Evolutionary conservation across 2,113 vertebrate genomes (phyloP).

Genomic region (Vulpes vulpes): DNA sequence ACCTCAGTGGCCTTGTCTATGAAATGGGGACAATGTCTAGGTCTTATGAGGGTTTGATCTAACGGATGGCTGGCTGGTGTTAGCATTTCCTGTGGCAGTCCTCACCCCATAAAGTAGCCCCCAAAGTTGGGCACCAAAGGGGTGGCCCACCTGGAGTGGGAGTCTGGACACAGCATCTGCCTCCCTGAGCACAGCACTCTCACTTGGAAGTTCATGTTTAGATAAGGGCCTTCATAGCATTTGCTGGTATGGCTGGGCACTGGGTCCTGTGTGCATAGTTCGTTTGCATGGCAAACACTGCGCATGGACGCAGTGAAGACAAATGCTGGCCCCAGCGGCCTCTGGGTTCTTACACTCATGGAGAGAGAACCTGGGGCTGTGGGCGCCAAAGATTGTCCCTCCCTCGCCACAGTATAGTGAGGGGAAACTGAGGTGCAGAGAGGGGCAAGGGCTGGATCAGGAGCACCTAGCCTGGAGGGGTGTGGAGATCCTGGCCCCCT

Average conservation of each 20-base stretch:
- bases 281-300: constrained; percentile 69
- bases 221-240: not conserved
- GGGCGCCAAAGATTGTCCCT: not conserved
- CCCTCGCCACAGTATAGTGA: not conserved
- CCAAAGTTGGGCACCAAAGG: not conserved
- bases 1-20: not conserved
- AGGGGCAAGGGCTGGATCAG: not conserved
- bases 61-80: not conserved
- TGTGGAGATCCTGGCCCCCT: not conserved
- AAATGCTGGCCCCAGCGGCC: not conserved
- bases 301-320: not conserved
- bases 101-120: not conserved
- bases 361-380: not conserved
- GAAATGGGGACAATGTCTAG: not conserved
- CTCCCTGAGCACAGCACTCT: not conserved
- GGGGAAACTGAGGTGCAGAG: not conserved
- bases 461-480: not conserved
- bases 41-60: not conserved
- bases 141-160: not conserved
- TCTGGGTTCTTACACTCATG: not conserved
- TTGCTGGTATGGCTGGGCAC: not conserved
- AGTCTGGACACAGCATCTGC: not conserved
- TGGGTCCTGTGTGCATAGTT: constrained; percentile 52
- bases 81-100: not conserved
- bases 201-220: constrained; percentile 55